Base-by-base conservation (phyloP, 1,140 invertebrate genomes). In the Trachymyrmex septentrionalis region DNA sequence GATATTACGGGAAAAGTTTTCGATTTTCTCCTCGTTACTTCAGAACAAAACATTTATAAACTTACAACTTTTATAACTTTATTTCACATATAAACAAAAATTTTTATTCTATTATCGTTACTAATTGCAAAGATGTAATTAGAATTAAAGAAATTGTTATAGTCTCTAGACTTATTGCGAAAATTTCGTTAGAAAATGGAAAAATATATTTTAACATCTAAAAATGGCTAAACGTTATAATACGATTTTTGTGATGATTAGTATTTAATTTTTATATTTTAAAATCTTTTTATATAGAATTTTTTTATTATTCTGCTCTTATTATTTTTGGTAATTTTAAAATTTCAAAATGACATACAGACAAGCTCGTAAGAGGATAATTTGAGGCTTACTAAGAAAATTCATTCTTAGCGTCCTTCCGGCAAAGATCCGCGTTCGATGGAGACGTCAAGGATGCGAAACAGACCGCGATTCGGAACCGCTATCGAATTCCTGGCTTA, bases 401-500 rank as follows among this genome's bases (percentile, higher is more conserved):
- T 76, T 34, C 14, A n/a, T 38, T 24, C 7, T 12, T 63, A 67
- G 44, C 50, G 21, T 38, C 27, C 3, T 19, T 44, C 24, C 4
- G 19, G 21, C 9, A 12, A 48, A 55, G 16, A 27, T n/a, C 24
- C 21, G 77, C 57, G 34, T 73, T 48, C 16, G 19, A 73, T 19
- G 24, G 53, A 82, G 53, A 82, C 38, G 66, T 69, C 63, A 84
- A 61, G 57, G 66, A 84, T 87, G 34, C 67, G 48, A 76, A 76
- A 90, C 86, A 89, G 85, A 66, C 38, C 85, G 77, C 64, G 85
- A 89, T 72, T 67, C 64, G 53, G 85, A 84, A 90, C 85, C 77
- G 50, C 88, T 67, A 34, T 66, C 88, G 76, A 87, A 91, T 91
- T 91, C 89, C 84, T 91, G 53, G 82, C 53, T 91, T 88, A 88